A percentile compares a stretch with the other conserved stretches of the same genome.
Conservation (phyloP, 92 coral and sea anemone genomes). For the Porites evermanni region DNA sequence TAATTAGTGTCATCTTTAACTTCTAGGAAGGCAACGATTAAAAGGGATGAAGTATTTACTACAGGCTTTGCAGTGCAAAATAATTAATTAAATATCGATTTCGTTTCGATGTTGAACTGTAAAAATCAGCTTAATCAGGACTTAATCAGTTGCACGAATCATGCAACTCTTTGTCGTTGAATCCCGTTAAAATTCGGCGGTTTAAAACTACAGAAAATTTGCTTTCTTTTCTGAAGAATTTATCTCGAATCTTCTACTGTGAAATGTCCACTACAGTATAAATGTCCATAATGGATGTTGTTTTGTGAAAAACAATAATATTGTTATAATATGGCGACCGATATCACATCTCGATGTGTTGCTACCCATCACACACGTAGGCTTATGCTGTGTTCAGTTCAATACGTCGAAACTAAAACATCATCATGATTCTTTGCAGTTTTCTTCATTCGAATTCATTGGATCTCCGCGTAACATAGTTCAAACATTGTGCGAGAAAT, state of each 20-base stretch:
- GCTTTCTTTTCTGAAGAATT: not conserved
- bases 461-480: not conserved
- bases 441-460: not conserved
- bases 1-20: too few relatives aligned
- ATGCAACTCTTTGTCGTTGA: not conserved
- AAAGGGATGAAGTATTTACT: too few relatives aligned
- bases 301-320: conserved; percentile 26
- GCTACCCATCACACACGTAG: not conserved
- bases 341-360: conserved; percentile 2
- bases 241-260: not conserved
- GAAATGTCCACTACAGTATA: too few relatives aligned
- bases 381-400: too few relatives aligned
- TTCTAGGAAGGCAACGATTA: too few relatives aligned
- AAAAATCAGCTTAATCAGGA: too few relatives aligned
- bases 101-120: too few relatives aligned
- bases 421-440: not conserved
- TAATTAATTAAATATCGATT: too few relatives aligned
- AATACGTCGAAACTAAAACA: not conserved
- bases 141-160: too few relatives aligned
- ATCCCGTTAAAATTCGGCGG: not conserved
- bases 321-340: not conserved
- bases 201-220: not conserved
- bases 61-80: too few relatives aligned
- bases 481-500: too few relatives aligned
- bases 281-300: not conserved